Evolutionary conservation across 2,888 invertebrate genomes (phyloP).

Genomic region (Drosophila subquinaria): DNA sequence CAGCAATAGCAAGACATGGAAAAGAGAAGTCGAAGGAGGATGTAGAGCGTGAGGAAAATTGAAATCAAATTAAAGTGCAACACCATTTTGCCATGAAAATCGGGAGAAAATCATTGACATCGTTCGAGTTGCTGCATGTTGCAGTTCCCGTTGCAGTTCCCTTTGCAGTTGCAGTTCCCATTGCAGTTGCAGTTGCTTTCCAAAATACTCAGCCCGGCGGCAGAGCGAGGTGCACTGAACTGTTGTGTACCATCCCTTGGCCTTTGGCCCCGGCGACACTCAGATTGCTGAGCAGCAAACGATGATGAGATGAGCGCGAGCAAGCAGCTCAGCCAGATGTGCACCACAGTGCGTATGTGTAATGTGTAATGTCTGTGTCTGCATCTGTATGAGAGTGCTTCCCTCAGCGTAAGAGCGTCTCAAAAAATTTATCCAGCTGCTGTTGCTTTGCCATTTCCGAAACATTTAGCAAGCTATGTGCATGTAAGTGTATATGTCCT

Average conservation of each 20-base stretch:
- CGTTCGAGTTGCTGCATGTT: slow-evolving; percentile 30
- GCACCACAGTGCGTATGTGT: slow-evolving; percentile 57
- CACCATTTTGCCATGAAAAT: slow-evolving; percentile 56
- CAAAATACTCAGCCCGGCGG: slow-evolving; percentile 43
- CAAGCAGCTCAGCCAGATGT: slow-evolving; percentile 49
- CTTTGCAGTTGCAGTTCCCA: background rate
- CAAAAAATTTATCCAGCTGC: slow-evolving; percentile 69
- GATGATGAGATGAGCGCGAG: slow-evolving; percentile 68
- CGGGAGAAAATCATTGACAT: slow-evolving; percentile 68
- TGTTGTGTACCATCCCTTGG: slow-evolving; percentile 17
- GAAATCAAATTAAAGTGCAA: slow-evolving; percentile 71
- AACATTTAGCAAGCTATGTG: slow-evolving; percentile 64
- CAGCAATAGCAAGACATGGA: background rate
- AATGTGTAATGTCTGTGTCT: slow-evolving; percentile 39
- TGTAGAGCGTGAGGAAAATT: slow-evolving; percentile 39
- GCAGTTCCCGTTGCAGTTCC: background rate
- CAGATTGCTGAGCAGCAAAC: slow-evolving; percentile 55
- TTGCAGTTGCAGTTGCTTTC: slow-evolving; percentile 36
- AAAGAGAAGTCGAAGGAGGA: background rate
- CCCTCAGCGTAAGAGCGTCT: slow-evolving; percentile 33
- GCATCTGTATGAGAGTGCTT: slow-evolving; percentile 6
- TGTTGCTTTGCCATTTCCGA: slow-evolving; percentile 76
- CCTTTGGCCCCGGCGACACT: slow-evolving; percentile 16
- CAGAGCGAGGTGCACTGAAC: slow-evolving; percentile 52
- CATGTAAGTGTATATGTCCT: slow-evolving; percentile 18